These are phyloP conservation scores for Erebia epiphron DNA, from an alignment of 2,888 invertebrate genomes.

Conservation along the genomic window DNA sequence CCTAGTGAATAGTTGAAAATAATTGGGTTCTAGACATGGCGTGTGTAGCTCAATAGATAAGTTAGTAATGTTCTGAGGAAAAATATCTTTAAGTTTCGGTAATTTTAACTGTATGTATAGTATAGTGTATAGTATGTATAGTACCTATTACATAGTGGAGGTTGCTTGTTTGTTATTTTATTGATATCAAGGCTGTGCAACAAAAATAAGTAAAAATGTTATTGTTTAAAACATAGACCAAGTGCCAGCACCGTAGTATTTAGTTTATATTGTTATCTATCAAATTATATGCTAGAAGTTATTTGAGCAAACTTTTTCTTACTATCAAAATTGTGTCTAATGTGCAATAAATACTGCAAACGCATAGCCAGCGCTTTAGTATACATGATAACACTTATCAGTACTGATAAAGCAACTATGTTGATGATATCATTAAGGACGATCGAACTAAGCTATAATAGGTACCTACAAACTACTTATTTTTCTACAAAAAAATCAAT, in stretches of 20 bases:
- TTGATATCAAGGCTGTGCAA: too few relatives aligned
- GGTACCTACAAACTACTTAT: conserved; percentile 49
- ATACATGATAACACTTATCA: conserved; percentile 70
- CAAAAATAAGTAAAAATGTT: not conserved
- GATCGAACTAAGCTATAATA: conserved; percentile 45
- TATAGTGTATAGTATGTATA: too few relatives aligned
- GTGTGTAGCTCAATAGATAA: conserved; percentile 25
- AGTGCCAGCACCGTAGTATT: not conserved
- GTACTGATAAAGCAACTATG: conserved; percentile 74
- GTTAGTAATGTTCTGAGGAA: conserved; percentile 5
- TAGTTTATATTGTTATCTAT: not conserved
- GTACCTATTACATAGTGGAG: too few relatives aligned
- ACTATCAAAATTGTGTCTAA: conserved; percentile 44
- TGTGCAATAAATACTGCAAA: conserved; percentile 60
- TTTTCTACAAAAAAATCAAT: conserved; percentile 41
- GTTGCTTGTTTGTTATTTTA: too few relatives aligned
- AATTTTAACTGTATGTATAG: not conserved
- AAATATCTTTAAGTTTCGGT: not conserved
- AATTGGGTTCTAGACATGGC: conserved; percentile 24
- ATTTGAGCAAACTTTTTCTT: conserved; percentile 23
- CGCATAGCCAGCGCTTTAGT: conserved; percentile 54
- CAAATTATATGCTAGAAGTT: not conserved
- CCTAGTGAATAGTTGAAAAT: conserved; percentile 51
- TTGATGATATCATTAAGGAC: conserved; percentile 64
- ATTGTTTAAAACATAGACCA: too few relatives aligned